Evolutionary conservation across 1,140 invertebrate species (phyloP).

Genomic region (Solenopsis fugax): DNA sequence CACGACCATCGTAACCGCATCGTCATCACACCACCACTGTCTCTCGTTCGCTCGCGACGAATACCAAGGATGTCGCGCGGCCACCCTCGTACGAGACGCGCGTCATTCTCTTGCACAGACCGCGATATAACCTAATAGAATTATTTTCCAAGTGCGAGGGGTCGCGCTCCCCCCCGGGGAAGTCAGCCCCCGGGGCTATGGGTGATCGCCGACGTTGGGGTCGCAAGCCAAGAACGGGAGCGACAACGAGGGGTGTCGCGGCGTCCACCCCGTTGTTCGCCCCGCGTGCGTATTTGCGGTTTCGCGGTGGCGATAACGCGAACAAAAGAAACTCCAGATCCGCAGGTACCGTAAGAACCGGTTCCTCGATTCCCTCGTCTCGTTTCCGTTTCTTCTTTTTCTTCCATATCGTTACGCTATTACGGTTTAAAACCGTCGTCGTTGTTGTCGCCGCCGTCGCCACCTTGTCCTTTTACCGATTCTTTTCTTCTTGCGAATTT

Average conservation of each 20-base stretch:
- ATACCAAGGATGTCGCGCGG: conserved; percentile 68
- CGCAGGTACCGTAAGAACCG: conserved; percentile 56
- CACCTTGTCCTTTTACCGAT: conserved; percentile 10
- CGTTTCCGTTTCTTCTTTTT: conserved; percentile 21
- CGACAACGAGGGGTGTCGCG: conserved; percentile 70
- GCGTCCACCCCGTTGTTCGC: background rate
- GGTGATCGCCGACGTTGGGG: conserved; percentile 74
- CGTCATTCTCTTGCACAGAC: conserved; percentile 79
- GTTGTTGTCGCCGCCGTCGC: conserved; percentile 17
- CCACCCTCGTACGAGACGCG: conserved; percentile 71
- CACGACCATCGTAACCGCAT: conserved; percentile 14
- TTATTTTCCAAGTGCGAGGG: conserved; percentile 83
- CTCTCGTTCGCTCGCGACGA: conserved; percentile 72
- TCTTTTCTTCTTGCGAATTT: background rate
- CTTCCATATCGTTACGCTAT: conserved; percentile 34
- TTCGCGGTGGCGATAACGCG: conserved; percentile 67
- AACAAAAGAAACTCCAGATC: conserved; percentile 53
- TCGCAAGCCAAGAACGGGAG: conserved; percentile 74
- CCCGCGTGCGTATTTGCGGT: conserved; percentile 71
- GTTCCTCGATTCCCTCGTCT: conserved; percentile 48
- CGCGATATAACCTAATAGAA: conserved; percentile 84
- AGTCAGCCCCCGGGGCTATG: conserved; percentile 62
- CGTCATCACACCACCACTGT: background rate
- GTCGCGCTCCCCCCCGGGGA: conserved; percentile 81
- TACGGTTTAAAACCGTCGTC: conserved; percentile 41